Base-by-base conservation (phyloP, 2,113 vertebrate species). In the Thermophis baileyi region DNA sequence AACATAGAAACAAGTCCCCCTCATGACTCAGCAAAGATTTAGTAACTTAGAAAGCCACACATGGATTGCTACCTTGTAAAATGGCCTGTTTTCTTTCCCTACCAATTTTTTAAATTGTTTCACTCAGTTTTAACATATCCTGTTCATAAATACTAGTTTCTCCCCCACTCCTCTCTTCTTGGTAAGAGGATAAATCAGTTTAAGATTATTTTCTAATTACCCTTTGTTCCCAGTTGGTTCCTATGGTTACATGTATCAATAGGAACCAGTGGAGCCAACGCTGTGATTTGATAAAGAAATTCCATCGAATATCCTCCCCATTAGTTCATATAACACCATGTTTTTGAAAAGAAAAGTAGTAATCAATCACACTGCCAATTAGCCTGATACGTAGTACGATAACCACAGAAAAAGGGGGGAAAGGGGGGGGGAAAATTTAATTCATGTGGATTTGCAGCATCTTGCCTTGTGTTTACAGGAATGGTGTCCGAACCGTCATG, bases 1-100 rank as follows among this genome's bases (percentile, higher is more conserved):
- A 93, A 94, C 81, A 40, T 87, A 92, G 93, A 90, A 95, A 89
- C 88, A 93, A 94, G 87, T 88, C 92, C 94, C 93, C n/a, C 88
- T 12, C 50, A 44, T n/a, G 88, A 54, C 94, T 95, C 94, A 89
- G 92, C 95, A 54, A 88, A 92, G 95, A 89, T 69, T 89, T 0
- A 2, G 27, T 92, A 95, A 91, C 90, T 94, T 91, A 92, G 53
- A 93, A 95, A 91, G 16, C 4, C 40, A 94, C 95, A 30, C 35
- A 46, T 94, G 95, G 92, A 85, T 20, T 35, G 35, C 0, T 46
- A 51, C 5, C 35, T 74, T 81, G 20, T 69, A 50, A 69, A 46
- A 25, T 85, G 11, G 44, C 69, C 49, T 50, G 18, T 24, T 47
- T 57, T 91, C 1, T 91, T 91, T 50, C 55, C n/a, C 27, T 47